Conservation (phyloP, 2,888 invertebrate genomes). For the Torymus aiolomorphi region DNA sequence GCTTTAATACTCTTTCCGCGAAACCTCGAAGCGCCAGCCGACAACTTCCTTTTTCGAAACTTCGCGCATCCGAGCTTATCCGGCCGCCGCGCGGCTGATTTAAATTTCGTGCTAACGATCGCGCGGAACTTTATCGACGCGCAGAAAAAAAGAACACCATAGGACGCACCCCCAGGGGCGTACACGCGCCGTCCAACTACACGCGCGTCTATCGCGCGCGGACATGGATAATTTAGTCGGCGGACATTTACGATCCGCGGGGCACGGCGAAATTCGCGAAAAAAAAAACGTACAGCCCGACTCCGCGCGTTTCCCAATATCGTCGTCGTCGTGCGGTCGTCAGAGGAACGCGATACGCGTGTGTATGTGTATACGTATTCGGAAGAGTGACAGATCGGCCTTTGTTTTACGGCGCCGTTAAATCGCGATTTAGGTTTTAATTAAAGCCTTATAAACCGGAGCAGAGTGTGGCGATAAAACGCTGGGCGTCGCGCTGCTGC, state of each 20-base stretch:
- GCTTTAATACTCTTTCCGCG: too few relatives aligned
- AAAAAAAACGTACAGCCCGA: slow-evolving; percentile 18
- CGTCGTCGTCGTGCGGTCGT: slow-evolving; percentile 9
- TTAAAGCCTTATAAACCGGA: slow-evolving; percentile 63
- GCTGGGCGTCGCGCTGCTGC: slow-evolving; percentile 42
- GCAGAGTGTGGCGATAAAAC: slow-evolving; percentile 54
- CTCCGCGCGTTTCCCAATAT: slow-evolving; percentile 37
- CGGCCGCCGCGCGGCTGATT: neutral
- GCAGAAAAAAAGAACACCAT: slow-evolving; percentile 11
- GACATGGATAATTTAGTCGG: slow-evolving; percentile 51
- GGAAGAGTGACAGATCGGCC: slow-evolving; percentile 62
- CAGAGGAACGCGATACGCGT: slow-evolving; percentile 17
- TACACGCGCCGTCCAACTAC: neutral
- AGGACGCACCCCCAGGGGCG: neutral
- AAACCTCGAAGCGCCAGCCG: too few relatives aligned
- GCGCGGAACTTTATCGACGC: slow-evolving; percentile 26
- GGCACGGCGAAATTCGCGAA: slow-evolving; percentile 31
- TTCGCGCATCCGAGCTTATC: too few relatives aligned
- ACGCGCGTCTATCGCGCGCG: slow-evolving; percentile 29
- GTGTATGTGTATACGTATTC: neutral
- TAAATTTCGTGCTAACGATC: slow-evolving; percentile 38
- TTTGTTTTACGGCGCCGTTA: slow-evolving; percentile 70
- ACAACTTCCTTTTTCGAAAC: too few relatives aligned
- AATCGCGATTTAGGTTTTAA: slow-evolving; percentile 71
- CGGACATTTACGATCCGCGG: slow-evolving; percentile 43